phyloP scores from a whole-genome alignment of 2,113 vertebrate genomes.

The Leptosomus discolor region DNA sequence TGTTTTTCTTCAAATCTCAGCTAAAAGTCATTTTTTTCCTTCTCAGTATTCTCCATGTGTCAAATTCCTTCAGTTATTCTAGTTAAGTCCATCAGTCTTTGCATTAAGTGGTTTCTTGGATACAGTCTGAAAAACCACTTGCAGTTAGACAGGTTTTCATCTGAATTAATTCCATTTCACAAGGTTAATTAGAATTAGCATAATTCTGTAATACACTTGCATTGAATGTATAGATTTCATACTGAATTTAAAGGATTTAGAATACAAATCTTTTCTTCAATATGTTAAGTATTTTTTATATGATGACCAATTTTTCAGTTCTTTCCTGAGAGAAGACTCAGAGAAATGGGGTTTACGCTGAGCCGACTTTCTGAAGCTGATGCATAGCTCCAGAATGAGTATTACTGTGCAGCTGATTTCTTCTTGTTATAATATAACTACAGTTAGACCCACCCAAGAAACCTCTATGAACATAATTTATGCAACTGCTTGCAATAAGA shows the following conservation, averaged over 20 bases:
- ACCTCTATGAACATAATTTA: not conserved
- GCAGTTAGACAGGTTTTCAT: not conserved
- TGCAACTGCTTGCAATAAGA: not conserved
- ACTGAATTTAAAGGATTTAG: not conserved
- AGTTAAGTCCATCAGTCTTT: not conserved
- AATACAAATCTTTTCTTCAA: not conserved
- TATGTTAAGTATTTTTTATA: not conserved
- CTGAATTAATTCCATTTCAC: not conserved
- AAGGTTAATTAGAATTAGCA: not conserved
- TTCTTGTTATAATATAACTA: not conserved
- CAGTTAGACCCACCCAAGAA: not conserved
- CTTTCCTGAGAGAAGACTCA: not conserved
- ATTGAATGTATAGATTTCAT: not conserved
- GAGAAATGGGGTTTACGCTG: not conserved
- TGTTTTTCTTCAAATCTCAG: not conserved
- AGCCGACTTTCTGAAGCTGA: not conserved
- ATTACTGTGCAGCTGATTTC: not conserved
- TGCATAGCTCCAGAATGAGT: not conserved
- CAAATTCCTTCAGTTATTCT: not conserved
- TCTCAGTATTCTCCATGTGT: not conserved
- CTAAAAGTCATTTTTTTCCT: not conserved
- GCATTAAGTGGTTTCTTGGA: not conserved
- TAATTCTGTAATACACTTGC: not conserved
- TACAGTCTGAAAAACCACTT: not conserved
- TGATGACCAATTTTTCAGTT: not conserved